A percentile compares a stretch with the other conserved stretches of the same genome.
These are phyloP conservation scores for Galagoides demidoff DNA, from an alignment of 2,797 vertebrate species.

Conservation along the genomic window DNA sequence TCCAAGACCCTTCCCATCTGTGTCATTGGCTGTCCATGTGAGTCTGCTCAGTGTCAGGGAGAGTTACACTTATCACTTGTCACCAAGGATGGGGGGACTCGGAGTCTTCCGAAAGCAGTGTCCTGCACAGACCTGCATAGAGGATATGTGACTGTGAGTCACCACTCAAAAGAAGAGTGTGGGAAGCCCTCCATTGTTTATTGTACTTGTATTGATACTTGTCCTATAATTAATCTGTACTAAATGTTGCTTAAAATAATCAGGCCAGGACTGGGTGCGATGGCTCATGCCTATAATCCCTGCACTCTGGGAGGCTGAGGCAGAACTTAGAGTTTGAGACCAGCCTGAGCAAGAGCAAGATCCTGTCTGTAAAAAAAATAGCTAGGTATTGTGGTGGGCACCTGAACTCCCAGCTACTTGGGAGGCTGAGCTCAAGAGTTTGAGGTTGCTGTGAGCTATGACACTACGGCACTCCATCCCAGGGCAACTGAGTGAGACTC, in stretches of 20 bases:
- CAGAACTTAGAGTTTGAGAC: too few relatives aligned
- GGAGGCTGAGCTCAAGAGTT: too few relatives aligned
- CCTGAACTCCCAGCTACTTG: too few relatives aligned
- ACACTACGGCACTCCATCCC: too few relatives aligned
- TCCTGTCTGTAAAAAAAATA: too few relatives aligned
- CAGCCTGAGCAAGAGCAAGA: too few relatives aligned
- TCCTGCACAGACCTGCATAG: not conserved
- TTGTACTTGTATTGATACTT: not conserved
- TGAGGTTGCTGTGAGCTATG: too few relatives aligned
- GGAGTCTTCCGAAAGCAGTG: not conserved
- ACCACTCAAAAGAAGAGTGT: not conserved
- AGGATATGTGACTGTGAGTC: not conserved
- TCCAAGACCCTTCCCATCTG: not conserved
- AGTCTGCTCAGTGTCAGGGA: not conserved
- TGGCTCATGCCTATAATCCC: too few relatives aligned
- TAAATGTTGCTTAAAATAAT: slow-evolving; percentile 39
- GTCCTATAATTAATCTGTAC: not conserved
- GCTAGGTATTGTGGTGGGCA: too few relatives aligned
- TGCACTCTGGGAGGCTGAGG: too few relatives aligned
- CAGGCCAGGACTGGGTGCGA: not conserved
- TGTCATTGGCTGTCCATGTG: not conserved
- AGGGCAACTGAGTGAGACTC: too few relatives aligned
- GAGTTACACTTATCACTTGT: not conserved
- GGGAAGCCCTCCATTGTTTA: not conserved
- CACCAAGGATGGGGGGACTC: not conserved